phyloP scores from a whole-genome alignment of 2,888 invertebrate species.

The Eupithecia exiguata region DNA sequence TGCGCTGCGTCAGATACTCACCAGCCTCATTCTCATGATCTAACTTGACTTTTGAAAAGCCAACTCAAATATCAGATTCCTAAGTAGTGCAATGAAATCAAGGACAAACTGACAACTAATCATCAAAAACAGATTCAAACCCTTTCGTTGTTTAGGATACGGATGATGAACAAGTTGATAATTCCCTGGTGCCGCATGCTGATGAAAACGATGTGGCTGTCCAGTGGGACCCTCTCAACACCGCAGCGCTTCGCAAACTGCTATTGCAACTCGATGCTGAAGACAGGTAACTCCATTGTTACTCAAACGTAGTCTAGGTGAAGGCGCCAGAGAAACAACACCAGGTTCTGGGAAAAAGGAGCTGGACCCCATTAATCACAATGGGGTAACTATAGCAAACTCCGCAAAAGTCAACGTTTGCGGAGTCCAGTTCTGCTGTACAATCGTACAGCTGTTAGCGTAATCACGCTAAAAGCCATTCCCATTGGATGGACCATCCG shows the following conservation, averaged over 20 bases:
- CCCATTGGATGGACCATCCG: too few relatives aligned
- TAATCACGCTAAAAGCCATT: too few relatives aligned
- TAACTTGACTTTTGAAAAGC: not conserved
- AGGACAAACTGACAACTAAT: not conserved
- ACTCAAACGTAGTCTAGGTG: not conserved
- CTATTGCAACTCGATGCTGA: conserved; percentile 74
- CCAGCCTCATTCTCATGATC: not conserved
- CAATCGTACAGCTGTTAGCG: too few relatives aligned
- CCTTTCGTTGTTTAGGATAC: not conserved
- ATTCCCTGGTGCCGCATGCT: conserved; percentile 60
- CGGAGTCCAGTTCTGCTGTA: too few relatives aligned
- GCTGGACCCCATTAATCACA: not conserved
- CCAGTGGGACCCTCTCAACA: conserved; percentile 72
- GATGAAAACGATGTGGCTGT: conserved; percentile 60
- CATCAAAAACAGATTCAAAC: not conserved
- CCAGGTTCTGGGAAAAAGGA: not conserved
- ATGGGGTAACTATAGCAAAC: not conserved
- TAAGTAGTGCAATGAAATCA: not conserved
- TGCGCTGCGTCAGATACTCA: too few relatives aligned
- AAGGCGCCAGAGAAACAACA: not conserved
- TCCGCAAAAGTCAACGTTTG: not conserved
- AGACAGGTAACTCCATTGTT: conserved; percentile 61
- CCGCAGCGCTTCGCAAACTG: conserved; percentile 74
- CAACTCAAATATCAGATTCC: not conserved
- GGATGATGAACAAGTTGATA: conserved; percentile 73